phyloP scores from a whole-genome alignment of 2,888 invertebrate species.

The Mesorhabditis sp. region DNA sequence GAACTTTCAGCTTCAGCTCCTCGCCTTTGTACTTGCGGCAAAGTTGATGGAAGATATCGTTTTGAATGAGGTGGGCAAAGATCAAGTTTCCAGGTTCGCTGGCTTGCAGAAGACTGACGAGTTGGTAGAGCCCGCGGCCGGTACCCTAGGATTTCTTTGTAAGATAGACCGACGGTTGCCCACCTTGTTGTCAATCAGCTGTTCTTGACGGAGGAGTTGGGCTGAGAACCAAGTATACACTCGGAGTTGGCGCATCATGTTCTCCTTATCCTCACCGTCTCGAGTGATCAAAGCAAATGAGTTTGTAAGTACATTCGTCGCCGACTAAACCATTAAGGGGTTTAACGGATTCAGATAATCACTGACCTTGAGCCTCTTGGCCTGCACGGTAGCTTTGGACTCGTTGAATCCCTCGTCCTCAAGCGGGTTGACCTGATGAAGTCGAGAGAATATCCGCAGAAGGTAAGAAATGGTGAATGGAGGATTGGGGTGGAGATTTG shows the following conservation, averaged over 20 bases:
- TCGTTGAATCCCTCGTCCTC: constrained; percentile 25
- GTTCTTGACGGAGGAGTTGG: constrained; percentile 48
- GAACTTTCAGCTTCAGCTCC: constrained; percentile 34
- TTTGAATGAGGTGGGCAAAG: constrained; percentile 52
- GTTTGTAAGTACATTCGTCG: constrained; percentile 45
- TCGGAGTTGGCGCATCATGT: constrained; percentile 40
- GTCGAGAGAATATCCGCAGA: constrained; percentile 47
- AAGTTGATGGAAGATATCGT: constrained; percentile 18
- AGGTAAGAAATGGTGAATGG: constrained; percentile 53
- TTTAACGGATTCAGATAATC: neutral
- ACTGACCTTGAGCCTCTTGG: constrained; percentile 6
- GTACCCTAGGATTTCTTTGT: constrained; percentile 28
- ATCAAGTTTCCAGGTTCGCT: constrained; percentile 50
- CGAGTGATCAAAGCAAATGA: constrained; percentile 49
- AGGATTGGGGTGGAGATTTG: constrained; percentile 54
- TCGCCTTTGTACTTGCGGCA: constrained; percentile 21
- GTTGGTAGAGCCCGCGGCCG: constrained; percentile 46
- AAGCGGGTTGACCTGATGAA: constrained; percentile 34
- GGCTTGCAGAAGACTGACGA: constrained; percentile 40
- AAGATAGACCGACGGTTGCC: constrained; percentile 6
- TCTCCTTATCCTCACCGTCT: constrained; percentile 26
- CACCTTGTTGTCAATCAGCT: constrained; percentile 47
- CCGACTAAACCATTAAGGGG: constrained; percentile 28
- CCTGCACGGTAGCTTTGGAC: constrained; percentile 25
- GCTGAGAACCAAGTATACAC: constrained; percentile 49